Evolutionary conservation across 2,888 invertebrate genomes (phyloP).

Genomic region (Caenorhabditis sinica): DNA sequence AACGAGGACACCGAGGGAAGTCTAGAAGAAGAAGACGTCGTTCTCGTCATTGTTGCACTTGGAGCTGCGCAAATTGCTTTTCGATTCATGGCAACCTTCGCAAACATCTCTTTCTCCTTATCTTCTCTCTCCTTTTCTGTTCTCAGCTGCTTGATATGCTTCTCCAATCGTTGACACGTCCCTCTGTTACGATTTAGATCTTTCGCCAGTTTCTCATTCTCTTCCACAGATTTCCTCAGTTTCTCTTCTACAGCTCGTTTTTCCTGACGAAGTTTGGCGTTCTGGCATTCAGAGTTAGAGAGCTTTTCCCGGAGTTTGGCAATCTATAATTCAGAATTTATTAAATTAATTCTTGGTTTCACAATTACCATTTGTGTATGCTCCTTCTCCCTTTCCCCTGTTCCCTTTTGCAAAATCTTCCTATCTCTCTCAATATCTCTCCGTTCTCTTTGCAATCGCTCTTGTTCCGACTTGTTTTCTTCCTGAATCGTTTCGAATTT

Average conservation of each 20-base stretch:
- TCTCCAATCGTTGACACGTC: constrained; percentile 38
- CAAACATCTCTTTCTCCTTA: constrained; percentile 44
- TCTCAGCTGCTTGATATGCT: constrained; percentile 39
- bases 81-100: constrained; percentile 32
- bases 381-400: constrained; percentile 19
- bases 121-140: constrained; percentile 36
- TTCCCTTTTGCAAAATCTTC: constrained; percentile 29
- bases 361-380: constrained; percentile 5
- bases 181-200: constrained; percentile 10
- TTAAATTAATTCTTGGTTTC: neutral
- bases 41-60: neutral
- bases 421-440: constrained; percentile 56
- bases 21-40: neutral
- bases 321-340: constrained; percentile 16
- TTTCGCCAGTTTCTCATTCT: constrained; percentile 34
- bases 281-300: constrained; percentile 17
- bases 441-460: constrained; percentile 26
- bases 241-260: constrained; percentile 44
- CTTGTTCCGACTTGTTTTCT: constrained; percentile 16
- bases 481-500: constrained; percentile 33
- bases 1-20: constrained; percentile 2
- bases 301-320: constrained; percentile 30
- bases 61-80: neutral
- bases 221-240: constrained; percentile 42
- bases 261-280: constrained; percentile 37